These are phyloP conservation scores for Drosophila nannoptera DNA, from an alignment of 1,140 invertebrate genomes.

Conservation along the genomic window DNA sequence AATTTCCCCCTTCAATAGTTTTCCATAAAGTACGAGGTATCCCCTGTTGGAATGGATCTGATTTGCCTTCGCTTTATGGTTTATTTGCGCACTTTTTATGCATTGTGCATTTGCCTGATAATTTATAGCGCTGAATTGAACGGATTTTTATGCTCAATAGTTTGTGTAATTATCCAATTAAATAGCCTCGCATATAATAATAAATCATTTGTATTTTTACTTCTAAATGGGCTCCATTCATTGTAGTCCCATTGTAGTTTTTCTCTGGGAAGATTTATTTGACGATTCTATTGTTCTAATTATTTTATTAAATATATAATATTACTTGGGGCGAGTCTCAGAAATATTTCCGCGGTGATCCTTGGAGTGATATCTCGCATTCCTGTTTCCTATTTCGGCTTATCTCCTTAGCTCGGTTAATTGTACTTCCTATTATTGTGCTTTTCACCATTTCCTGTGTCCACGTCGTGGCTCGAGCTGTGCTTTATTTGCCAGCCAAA, in stretches of 20 bases:
- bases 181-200: too few relatives aligned
- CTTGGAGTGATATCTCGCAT: background rate
- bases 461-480: slow-evolving; percentile 2
- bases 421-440: slow-evolving; percentile 8
- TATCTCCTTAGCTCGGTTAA: slow-evolving; percentile 28
- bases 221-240: background rate
- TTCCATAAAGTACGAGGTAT: too few relatives aligned
- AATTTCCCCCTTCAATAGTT: too few relatives aligned
- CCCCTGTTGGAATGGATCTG: too few relatives aligned
- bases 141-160: too few relatives aligned
- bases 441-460: slow-evolving; percentile 13
- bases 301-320: background rate
- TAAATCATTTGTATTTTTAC: background rate
- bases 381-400: slow-evolving; percentile 1
- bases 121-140: too few relatives aligned
- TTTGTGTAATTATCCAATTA: too few relatives aligned
- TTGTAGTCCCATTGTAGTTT: background rate
- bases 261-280: slow-evolving; percentile 11
- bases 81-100: too few relatives aligned
- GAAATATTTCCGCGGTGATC: too few relatives aligned
- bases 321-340: too few relatives aligned
- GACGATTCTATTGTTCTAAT: background rate
- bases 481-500: slow-evolving; percentile 24
- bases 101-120: too few relatives aligned
- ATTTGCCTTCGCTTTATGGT: too few relatives aligned